A percentile compares a stretch with the other conserved stretches of the same genome.
phyloP scores from a whole-genome alignment of 2,888 invertebrate genomes.

The Serripes groenlandicus region DNA sequence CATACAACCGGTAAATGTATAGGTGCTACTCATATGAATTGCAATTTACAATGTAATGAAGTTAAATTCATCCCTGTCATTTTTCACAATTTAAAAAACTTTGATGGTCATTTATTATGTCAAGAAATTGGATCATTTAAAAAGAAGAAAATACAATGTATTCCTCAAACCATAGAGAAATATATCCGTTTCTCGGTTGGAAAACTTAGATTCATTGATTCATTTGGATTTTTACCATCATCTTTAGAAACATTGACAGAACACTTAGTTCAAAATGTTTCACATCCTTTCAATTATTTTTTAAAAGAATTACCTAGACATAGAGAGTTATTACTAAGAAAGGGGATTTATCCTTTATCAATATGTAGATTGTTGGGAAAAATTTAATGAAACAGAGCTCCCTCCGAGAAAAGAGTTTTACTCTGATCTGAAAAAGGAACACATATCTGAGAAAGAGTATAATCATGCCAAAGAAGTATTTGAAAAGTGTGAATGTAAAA shows the following conservation, averaged over 20 bases:
- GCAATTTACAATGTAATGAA: conserved; percentile 35
- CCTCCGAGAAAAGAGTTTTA: conserved; percentile 57
- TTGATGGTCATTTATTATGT: conserved; percentile 41
- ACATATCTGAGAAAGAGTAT: conserved; percentile 54
- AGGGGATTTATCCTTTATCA: conserved; percentile 83
- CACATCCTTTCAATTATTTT: conserved; percentile 40
- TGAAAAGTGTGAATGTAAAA: conserved; percentile 18
- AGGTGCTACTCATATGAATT: conserved; percentile 28
- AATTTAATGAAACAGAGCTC: conserved; percentile 28
- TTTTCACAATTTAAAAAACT: conserved; percentile 40
- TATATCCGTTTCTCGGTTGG: conserved; percentile 52
- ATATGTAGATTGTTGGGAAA: conserved; percentile 70
- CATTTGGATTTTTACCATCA: conserved; percentile 41
- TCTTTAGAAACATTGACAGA: conserved; percentile 26
- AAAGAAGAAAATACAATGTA: conserved; percentile 32
- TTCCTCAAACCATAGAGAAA: conserved; percentile 44
- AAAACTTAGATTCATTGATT: conserved; percentile 49
- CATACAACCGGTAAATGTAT: conserved; percentile 30
- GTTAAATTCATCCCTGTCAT: conserved; percentile 33
- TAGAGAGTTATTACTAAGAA: conserved; percentile 54
- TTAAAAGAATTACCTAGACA: conserved; percentile 18
- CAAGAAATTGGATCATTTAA: conserved; percentile 32
- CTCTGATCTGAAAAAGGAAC: conserved; percentile 47
- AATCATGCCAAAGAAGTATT: conserved; percentile 39
- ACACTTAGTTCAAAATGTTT: conserved; percentile 33